A percentile compares a stretch with the other conserved stretches of the same genome.
phyloP scores from a whole-genome alignment of 37 sponge, comb jelly and placozoan species.

The Corticium candelabrum region DNA sequence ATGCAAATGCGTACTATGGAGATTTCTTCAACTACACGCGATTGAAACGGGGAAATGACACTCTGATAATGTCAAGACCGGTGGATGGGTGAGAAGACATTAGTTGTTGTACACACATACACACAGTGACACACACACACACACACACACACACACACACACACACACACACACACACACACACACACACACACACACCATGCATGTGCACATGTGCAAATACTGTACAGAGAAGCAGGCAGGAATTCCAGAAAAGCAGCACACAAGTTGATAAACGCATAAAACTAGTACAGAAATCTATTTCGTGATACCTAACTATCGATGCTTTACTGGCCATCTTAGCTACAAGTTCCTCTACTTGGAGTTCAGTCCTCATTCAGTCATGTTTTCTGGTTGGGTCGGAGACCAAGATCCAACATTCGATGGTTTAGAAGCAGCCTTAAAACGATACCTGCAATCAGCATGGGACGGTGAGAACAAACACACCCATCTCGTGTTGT shows the following conservation, averaged over 20 bases:
- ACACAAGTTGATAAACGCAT: no score
- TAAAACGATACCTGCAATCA: conserved; percentile 70
- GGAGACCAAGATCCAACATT: conserved; percentile 78
- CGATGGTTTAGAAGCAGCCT: conserved; percentile 46
- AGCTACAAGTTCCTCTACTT: conserved; percentile 19
- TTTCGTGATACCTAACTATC: background rate
- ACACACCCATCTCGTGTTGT: no score
- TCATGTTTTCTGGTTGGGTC: conserved; percentile 73
- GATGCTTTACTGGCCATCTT: background rate
- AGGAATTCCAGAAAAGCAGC: no score
- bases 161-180: conserved; percentile 5
- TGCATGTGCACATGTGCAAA: no score
- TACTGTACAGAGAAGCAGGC: background rate
- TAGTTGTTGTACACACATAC: background rate
- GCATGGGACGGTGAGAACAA: conserved; percentile 79
- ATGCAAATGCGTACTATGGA: conserved; percentile 63
- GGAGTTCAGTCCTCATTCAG: conserved; percentile 51
- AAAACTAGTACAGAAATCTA: no score
- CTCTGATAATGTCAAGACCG: conserved; percentile 71
- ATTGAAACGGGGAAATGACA: conserved; percentile 33
- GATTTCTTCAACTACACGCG: conserved; percentile 73
- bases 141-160: conserved; percentile 5
- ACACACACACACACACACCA: no score
- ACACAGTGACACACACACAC: no score
- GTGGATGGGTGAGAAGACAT: conserved; percentile 59